Evolutionary conservation across 2,888 invertebrate genomes (phyloP).

Genomic region (Polydrusus tereticollis): DNA sequence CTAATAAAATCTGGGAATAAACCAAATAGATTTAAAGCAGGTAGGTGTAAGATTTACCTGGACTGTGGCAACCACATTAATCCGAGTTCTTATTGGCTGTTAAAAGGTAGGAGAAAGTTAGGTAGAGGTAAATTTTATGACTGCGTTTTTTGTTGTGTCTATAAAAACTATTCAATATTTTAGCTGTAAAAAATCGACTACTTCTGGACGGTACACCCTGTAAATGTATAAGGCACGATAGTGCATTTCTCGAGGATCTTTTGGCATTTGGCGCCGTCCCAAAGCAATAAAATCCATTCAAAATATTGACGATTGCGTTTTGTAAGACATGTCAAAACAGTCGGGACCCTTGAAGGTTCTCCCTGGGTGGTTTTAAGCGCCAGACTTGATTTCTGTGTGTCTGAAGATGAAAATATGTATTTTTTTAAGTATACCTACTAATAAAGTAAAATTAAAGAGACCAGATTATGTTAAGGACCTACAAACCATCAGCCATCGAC

Average conservation of each 20-base stretch:
- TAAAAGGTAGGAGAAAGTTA: neutral
- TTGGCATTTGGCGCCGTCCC: constrained; percentile 8
- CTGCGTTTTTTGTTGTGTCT: neutral
- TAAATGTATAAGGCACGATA: neutral
- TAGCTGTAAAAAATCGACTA: neutral
- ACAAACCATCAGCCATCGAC: constrained; percentile 51
- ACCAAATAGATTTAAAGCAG: neutral
- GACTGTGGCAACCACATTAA: neutral
- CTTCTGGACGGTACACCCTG: too few relatives aligned
- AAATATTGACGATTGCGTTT: constrained; percentile 21
- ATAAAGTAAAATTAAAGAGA: too few relatives aligned
- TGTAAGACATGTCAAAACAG: constrained; percentile 19
- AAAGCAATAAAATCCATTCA: constrained; percentile 20
- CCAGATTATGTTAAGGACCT: too few relatives aligned
- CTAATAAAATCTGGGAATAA: neutral
- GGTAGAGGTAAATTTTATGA: neutral
- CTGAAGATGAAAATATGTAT: neutral
- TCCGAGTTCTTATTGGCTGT: neutral
- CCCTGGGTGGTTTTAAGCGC: constrained; percentile 23
- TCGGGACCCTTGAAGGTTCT: constrained; percentile 22
- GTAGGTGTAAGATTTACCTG: constrained; percentile 13
- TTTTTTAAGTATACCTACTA: too few relatives aligned
- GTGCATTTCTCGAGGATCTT: neutral
- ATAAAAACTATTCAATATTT: neutral
- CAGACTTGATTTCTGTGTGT: constrained; percentile 6